These are phyloP conservation scores for Drosophila emarginata DNA, from an alignment of 2,888 invertebrate genomes.

Conservation along the genomic window DNA sequence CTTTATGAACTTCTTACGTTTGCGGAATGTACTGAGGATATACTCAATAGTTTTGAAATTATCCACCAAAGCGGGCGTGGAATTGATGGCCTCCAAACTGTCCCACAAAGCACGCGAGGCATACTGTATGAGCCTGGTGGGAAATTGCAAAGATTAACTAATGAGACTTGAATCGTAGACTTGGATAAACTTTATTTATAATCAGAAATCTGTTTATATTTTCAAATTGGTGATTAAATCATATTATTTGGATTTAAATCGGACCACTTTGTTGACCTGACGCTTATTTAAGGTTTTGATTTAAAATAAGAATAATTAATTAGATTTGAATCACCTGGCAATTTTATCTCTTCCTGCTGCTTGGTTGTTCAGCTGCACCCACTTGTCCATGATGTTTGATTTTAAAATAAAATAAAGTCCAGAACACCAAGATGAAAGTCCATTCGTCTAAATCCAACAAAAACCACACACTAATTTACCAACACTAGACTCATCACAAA, in stretches of 20 bases:
- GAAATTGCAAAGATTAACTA: not conserved
- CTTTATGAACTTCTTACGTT: constrained; percentile 86
- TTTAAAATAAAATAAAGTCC: constrained; percentile 41
- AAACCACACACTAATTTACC: constrained; percentile 19
- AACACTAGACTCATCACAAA: not conserved
- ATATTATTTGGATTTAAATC: not conserved
- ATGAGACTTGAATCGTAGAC: not conserved
- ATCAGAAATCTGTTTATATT: no score
- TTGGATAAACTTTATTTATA: not conserved
- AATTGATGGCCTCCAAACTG: constrained; percentile 85
- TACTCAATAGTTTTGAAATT: constrained; percentile 91
- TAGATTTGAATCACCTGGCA: constrained; percentile 71
- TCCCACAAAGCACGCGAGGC: constrained; percentile 91
- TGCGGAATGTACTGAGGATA: constrained; percentile 92
- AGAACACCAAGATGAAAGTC: constrained; percentile 42
- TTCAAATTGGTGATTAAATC: no score
- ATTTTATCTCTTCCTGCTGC: constrained; percentile 81
- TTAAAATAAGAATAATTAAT: not conserved
- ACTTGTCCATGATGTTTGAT: constrained; percentile 77
- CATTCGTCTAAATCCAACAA: constrained; percentile 55
- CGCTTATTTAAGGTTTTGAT: not conserved
- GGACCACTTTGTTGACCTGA: not conserved
- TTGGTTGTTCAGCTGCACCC: constrained; percentile 80
- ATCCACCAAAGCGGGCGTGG: constrained; percentile 86
- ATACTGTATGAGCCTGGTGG: constrained; percentile 91